These are phyloP conservation scores for Tenrec ecaudatus DNA, from an alignment of 2,113 vertebrate species.

Conservation along the genomic window DNA sequence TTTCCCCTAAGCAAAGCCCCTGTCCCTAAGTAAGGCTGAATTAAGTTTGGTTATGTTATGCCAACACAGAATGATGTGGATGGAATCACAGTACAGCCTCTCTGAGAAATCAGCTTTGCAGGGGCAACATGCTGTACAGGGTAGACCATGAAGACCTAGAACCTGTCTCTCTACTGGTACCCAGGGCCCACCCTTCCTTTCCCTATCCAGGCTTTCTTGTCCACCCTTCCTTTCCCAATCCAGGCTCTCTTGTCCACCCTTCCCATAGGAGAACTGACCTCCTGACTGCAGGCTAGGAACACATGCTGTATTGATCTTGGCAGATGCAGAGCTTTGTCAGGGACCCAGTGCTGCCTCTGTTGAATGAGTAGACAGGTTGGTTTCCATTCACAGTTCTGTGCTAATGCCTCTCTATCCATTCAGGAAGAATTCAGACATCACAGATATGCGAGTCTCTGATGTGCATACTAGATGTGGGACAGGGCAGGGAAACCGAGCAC, in stretches of 20 bases:
- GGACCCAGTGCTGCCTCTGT: not conserved
- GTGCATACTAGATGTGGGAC: too few species aligned
- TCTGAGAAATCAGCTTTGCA: not conserved
- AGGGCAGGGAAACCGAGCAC: too few species aligned
- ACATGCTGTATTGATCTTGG: not conserved
- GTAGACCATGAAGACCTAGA: not conserved
- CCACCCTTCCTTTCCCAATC: too few species aligned
- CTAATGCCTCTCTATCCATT: not conserved
- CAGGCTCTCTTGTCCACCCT: too few species aligned
- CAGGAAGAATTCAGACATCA: not conserved
- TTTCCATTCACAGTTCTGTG: not conserved
- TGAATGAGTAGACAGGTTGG: not conserved
- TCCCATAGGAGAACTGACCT: accelerated
- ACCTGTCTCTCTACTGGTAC: too few species aligned
- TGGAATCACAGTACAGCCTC: not conserved
- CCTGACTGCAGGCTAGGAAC: too few species aligned
- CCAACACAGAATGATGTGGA: not conserved
- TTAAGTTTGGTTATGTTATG: not conserved
- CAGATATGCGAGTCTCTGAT: not conserved
- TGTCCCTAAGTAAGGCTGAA: not conserved
- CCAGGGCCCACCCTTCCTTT: not conserved
- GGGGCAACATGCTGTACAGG: too few species aligned
- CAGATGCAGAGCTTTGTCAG: not conserved
- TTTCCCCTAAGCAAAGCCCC: not conserved
- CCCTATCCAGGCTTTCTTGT: not conserved